Conservation (phyloP, 2,888 invertebrate species). For the Tipula unca region DNA sequence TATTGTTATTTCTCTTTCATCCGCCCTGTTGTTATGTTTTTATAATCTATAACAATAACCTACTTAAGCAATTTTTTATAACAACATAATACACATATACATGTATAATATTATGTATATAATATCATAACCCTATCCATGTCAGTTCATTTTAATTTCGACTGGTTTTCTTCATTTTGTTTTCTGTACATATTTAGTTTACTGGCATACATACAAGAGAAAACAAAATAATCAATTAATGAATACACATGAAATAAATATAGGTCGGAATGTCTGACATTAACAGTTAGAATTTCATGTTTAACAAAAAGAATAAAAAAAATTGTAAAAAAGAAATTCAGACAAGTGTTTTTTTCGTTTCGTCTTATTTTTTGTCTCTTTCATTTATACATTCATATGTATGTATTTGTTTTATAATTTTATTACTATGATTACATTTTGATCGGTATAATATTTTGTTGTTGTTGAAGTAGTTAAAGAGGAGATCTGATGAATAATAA, state of each 20-base stretch:
- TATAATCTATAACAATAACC: neutral
- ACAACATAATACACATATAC: neutral
- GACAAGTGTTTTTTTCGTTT: conserved; percentile 17
- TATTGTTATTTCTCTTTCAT: neutral
- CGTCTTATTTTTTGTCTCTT: conserved; percentile 14
- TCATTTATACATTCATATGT: no score
- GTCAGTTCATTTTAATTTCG: neutral
- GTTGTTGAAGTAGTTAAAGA: neutral
- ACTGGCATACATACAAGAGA: conserved; percentile 9
- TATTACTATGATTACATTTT: neutral
- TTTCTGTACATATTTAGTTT: conserved; percentile 8
- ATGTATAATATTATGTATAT: no score
- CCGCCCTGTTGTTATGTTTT: neutral
- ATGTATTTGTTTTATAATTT: neutral
- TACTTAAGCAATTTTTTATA: neutral
- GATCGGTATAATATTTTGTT: neutral
- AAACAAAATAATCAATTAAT: neutral
- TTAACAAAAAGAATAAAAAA: neutral
- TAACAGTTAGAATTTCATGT: conserved; percentile 19
- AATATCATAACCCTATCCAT: neutral
- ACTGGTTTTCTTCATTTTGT: neutral
- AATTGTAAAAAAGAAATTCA: conserved; percentile 18
- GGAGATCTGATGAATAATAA: neutral
- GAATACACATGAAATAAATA: conserved; percentile 16
- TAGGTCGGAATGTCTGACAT: conserved; percentile 20